Conservation (phyloP, 1,140 invertebrate genomes). For the Arion vulgaris region DNA sequence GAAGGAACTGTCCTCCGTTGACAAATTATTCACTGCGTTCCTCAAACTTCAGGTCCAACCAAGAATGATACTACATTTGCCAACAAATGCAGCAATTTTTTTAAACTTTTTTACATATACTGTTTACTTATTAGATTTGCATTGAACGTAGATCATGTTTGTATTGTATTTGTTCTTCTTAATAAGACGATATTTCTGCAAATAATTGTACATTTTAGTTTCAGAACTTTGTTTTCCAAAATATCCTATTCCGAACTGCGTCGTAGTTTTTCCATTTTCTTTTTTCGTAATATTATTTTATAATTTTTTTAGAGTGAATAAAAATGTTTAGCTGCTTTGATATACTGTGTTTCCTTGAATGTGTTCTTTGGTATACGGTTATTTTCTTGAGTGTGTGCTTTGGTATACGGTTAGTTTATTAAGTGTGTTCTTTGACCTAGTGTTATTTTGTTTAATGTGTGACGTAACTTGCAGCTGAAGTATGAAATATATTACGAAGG, state of each 20-base stretch:
- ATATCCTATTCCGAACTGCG: not conserved
- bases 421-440: too few species aligned
- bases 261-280: not conserved
- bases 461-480: too few species aligned
- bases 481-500: too few species aligned
- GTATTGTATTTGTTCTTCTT: not conserved
- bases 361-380: too few species aligned
- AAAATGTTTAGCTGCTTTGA: not conserved
- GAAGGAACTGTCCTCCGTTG: not conserved
- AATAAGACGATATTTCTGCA: not conserved
- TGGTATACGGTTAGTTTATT: too few species aligned
- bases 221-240: not conserved
- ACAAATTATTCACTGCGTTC: not conserved
- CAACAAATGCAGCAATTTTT: constrained; percentile 12
- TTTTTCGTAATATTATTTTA: not conserved
- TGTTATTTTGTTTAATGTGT: too few species aligned
- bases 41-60: constrained; percentile 1
- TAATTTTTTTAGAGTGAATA: constrained; percentile 12
- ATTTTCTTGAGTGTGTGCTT: too few species aligned
- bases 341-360: not conserved
- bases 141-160: not conserved
- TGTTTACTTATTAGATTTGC: not conserved
- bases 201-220: not conserved
- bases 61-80: constrained; percentile 2
- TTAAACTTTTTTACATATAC: not conserved